A percentile compares a stretch with the other conserved stretches of the same genome.
These are phyloP conservation scores for Emydura subglobosa DNA, from an alignment of 2,113 vertebrate genomes.

Conservation along the genomic window DNA sequence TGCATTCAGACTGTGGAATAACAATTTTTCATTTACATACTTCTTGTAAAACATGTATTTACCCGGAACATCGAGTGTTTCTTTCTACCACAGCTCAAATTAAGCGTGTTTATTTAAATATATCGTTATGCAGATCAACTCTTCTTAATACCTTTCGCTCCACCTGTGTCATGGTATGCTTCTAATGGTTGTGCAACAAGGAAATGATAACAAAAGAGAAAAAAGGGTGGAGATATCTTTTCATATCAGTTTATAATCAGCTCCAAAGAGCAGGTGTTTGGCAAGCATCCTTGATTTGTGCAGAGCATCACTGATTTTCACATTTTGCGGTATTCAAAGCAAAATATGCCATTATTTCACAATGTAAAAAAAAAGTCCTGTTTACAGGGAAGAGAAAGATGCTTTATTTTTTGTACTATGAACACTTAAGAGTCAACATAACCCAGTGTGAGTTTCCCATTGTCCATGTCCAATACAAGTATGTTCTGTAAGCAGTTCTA, in stretches of 20 bases:
- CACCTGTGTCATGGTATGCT: background rate
- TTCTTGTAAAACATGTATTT: background rate
- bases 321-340: background rate
- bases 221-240: background rate
- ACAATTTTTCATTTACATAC: background rate
- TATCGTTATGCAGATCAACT: background rate
- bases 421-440: background rate
- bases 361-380: background rate
- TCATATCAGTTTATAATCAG: background rate
- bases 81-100: background rate
- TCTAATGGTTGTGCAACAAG: background rate
- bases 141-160: background rate
- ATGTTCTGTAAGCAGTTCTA: background rate
- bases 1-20: background rate
- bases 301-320: background rate
- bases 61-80: background rate
- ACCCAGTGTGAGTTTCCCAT: background rate
- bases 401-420: background rate
- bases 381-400: background rate
- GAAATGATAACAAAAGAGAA: background rate
- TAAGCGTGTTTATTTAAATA: background rate
- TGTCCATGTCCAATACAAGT: background rate
- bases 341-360: conserved; percentile 18
- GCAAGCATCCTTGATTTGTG: accelerated
- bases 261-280: conserved; percentile 23